Evolutionary conservation across 1,140 invertebrate species (phyloP).

Genomic region (Monomorium pharaonis): DNA sequence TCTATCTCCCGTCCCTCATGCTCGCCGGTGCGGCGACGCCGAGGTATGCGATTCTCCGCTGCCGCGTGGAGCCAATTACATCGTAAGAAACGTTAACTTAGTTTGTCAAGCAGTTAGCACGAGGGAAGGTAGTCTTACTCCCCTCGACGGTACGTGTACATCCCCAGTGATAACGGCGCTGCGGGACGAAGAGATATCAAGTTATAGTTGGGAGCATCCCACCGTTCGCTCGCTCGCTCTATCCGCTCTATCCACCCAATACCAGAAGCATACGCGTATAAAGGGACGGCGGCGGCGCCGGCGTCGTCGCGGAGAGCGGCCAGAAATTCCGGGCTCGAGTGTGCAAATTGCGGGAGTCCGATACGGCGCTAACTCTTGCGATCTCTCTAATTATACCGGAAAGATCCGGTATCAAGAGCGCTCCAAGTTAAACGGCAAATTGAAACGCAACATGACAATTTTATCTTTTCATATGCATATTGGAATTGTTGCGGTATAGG

Average conservation of each 20-base stretch:
- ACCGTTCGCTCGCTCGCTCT: neutral
- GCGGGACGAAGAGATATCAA: slow-evolving; percentile 62
- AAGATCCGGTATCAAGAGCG: neutral
- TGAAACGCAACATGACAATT: neutral
- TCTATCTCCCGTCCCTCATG: slow-evolving; percentile 25
- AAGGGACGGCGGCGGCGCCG: slow-evolving; percentile 24
- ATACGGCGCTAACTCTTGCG: slow-evolving; percentile 56
- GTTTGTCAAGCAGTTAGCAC: slow-evolving; percentile 80
- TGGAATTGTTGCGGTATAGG: neutral
- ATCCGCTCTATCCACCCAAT: slow-evolving; percentile 20
- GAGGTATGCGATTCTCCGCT: slow-evolving; percentile 76
- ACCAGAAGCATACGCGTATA: slow-evolving; percentile 29
- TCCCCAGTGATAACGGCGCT: slow-evolving; percentile 55
- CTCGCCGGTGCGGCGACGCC: slow-evolving; percentile 60
- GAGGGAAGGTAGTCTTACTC: slow-evolving; percentile 57
- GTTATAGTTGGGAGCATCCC: slow-evolving; percentile 56
- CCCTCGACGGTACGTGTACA: slow-evolving; percentile 46
- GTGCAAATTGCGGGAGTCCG: slow-evolving; percentile 65
- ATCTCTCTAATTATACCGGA: neutral
- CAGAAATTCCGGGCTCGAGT: slow-evolving; percentile 67
- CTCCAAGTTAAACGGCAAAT: slow-evolving; percentile 4
- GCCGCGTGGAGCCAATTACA: slow-evolving; percentile 78
- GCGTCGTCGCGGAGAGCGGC: slow-evolving; percentile 45
- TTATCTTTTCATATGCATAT: neutral
- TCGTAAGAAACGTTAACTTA: slow-evolving; percentile 82